phyloP scores from a whole-genome alignment of 2,113 vertebrate species.

The Neopipo cinnamomea region DNA sequence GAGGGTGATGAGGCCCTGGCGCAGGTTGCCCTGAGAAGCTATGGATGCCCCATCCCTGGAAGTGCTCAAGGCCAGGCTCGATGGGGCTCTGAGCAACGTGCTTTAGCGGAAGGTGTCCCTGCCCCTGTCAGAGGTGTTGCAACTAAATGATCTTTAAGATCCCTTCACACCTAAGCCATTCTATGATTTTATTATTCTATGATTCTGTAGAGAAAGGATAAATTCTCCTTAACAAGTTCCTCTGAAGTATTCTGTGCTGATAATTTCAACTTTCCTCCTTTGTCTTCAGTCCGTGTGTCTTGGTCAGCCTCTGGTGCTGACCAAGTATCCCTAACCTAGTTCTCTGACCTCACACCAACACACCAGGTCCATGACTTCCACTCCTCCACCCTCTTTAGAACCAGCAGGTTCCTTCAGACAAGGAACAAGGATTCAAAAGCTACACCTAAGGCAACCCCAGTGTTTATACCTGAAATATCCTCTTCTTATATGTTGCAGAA shows the following conservation, averaged over 20 bases:
- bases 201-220: not conserved
- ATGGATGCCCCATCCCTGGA: not conserved
- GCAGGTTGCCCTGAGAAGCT: not conserved
- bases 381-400: not conserved
- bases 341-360: not conserved
- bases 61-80: not conserved
- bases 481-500: not conserved
- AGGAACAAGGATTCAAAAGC: not conserved
- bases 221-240: not conserved
- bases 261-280: not conserved
- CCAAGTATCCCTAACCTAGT: too few relatives aligned
- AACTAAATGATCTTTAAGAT: not conserved
- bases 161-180: not conserved
- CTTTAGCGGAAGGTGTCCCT: not conserved
- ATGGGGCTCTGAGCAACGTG: accelerated
- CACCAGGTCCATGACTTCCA: not conserved
- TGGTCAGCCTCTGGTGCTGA: not conserved
- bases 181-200: not conserved
- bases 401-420: not conserved
- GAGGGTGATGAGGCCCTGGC: not conserved
- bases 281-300: not conserved
- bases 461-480: not conserved
- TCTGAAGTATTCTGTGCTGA: not conserved
- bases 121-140: not conserved
- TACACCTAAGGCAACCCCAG: not conserved